Percentiles rank a stretch among this genome's conserved stretches.
Conservation (phyloP, 2,113 vertebrate genomes). For the Rhinopomastus cyanomelas region DNA sequence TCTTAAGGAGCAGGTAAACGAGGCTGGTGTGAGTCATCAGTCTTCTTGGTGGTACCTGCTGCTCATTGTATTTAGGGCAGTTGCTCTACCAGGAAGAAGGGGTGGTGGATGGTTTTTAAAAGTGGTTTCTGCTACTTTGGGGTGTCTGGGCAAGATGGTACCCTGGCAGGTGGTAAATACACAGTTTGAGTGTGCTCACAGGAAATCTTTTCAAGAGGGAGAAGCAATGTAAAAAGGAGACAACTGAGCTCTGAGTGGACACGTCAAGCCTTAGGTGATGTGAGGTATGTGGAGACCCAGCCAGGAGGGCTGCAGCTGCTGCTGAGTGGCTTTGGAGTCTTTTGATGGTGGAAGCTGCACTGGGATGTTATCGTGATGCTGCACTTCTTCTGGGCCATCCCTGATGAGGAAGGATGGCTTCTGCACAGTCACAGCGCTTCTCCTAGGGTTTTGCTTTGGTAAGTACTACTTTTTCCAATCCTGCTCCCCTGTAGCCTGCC, state of each 20-base stretch:
- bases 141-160: rapidly evolving
- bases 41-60: not conserved
- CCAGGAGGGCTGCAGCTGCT: not conserved
- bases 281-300: not conserved
- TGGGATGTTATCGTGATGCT: not conserved
- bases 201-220: rapidly evolving
- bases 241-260: rapidly evolving
- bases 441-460: not conserved
- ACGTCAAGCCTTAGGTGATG: rapidly evolving
- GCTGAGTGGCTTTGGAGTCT: not conserved
- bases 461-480: rapidly evolving
- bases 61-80: not conserved
- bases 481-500: not conserved
- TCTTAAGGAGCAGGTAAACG: not conserved
- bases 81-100: rapidly evolving
- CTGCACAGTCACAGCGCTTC: not conserved
- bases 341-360: too few species aligned
- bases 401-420: not conserved
- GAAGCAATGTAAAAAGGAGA: not conserved
- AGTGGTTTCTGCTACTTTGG: rapidly evolving
- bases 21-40: not conserved
- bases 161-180: rapidly evolving
- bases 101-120: rapidly evolving
- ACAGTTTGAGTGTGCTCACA: rapidly evolving
- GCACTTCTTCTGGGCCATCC: rapidly evolving